Base-by-base conservation (phyloP, 1,140 invertebrate species). In the Drosophila sproati region DNA sequence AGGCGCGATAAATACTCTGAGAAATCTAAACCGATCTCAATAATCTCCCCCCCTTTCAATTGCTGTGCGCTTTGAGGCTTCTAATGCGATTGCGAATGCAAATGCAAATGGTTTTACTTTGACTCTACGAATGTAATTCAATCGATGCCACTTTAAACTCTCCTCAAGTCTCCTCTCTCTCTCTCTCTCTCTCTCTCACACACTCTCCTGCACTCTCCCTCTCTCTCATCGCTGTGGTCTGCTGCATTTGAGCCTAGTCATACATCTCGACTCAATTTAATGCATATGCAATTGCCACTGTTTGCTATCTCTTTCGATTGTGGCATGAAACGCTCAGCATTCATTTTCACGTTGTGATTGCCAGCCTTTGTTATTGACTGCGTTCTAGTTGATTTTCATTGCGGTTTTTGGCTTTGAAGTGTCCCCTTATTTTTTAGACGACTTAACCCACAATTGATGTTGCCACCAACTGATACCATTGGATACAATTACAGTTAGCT, bases 401-500 rank as follows among this genome's bases (percentile, higher is more conserved):
- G 78, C 71, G 83, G 80, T 88, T 88, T 79, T 60, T 43, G 61
- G 74, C 83, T 80, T 82, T 88, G 86, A 82, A 70, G 69, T 71
- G 66, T 57, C 54, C 59, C 66, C 60, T 54, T 52, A 70, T 73
- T 34, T 73, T 32, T 48, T 56, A 54, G 48, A 35, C 57, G 31
- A 62, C 67, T 51, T 75, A 71, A 43, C 43, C 56, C 64, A 60
- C 48, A 80, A 68, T 68, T 60, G 77, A 51, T 55, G 72, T 71
- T 69, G 76, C 72, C 70, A 52, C 52, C 48, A 77, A 54, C 54
- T 67, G 73, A 55, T 56, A 64, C 66, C 52, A 63, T 68, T 80
- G 87, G 85, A 89, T 88, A 88, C 83, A 83, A 88, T 88, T 88
- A 89, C 83, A 83, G 77, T 80, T 88, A 89, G 63, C 63, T 74